Evolutionary conservation across 2,113 vertebrate genomes (phyloP), one percentile per base, ranked within the genome.

Genomic region (Bostrychus sinensis): DNA sequence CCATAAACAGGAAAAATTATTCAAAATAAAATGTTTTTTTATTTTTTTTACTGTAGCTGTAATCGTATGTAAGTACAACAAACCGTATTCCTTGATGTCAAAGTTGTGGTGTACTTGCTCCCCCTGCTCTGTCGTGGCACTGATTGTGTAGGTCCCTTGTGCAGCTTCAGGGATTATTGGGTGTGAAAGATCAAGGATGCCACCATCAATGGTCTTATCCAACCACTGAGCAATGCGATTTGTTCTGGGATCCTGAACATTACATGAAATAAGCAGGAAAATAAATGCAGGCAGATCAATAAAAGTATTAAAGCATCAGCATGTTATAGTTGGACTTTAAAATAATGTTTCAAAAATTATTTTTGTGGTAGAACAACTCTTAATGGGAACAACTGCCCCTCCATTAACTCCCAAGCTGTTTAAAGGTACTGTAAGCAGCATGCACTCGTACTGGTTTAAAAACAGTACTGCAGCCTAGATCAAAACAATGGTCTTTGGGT

Each of bases 161-260:
- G 3, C 11, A 0, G 92, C 88, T 39, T 91, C 86, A 1, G 89
- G 56, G 48, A 84, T 88, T 14, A 82, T 71, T 14, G 77, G 62
- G 60, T 89, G 77, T 3, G 83, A 88, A 26, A 92, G 79, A 57
- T 92, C 91, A 0, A 92, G 75, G 59, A 93, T 89, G 25, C 89
- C 90, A 0, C 41, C 23, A 0, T 0, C 28, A 0, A 86, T 57
- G 3, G 63, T 0, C 55, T 42, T 50, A 53, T 93, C 67, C 69
- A 91, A 55, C 92, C 92, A 93, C 76, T 92, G 92, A 56, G 88
- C 90, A 0, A 93, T 92, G 46, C 85, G 86, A 42, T 92, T 92
- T 0, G 66, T 73, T 10, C 53, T 79, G 13, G 91, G 89, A 61
- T 93, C 89, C 92, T 93, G 13, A n/a, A 41, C 10, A 64, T n/a